Evolutionary conservation across 1,140 invertebrate species (phyloP).

Genomic region (Drosophila virilis): DNA sequence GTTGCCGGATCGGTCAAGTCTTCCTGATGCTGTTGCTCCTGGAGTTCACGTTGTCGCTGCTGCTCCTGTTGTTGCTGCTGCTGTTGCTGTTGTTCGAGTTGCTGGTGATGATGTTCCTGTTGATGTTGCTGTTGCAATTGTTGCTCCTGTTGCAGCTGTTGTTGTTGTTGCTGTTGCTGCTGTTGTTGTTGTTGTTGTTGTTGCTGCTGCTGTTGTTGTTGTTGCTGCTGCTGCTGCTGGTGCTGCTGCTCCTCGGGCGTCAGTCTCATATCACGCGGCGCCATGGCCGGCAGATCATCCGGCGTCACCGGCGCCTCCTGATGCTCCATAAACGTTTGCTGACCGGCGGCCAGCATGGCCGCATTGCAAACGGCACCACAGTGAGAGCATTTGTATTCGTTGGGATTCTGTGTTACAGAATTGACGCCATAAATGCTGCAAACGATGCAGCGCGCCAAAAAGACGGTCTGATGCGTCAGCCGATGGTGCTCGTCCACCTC

Average conservation of each 20-base stretch:
- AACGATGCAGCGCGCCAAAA: conserved; percentile 73
- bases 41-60: conserved; percentile 51
- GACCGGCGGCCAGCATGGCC: conserved; percentile 68
- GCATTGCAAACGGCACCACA: conserved; percentile 74
- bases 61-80: conserved; percentile 46
- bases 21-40: conserved; percentile 53
- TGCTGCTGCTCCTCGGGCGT: conserved; percentile 77
- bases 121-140: conserved; percentile 53
- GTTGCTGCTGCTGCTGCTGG: conserved; percentile 61
- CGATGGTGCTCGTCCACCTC: conserved; percentile 80
- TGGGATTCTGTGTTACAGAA: conserved; percentile 74
- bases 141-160: conserved; percentile 51
- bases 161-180: conserved; percentile 43
- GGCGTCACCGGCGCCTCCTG: conserved; percentile 77
- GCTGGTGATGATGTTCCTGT: conserved; percentile 61
- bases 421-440: conserved; percentile 78
- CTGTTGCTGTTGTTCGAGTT: conserved; percentile 52
- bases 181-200: conserved; percentile 58
- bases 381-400: conserved; percentile 80
- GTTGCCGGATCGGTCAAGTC: conserved; percentile 59
- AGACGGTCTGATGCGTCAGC: conserved; percentile 73
- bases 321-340: conserved; percentile 77
- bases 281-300: conserved; percentile 76
- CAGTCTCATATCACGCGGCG: conserved; percentile 82
- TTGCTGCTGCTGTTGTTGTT: conserved; percentile 53